Percentiles rank a stretch among this genome's conserved stretches.
Conservation (phyloP, 1,140 invertebrate genomes). For the Teleopsis dalmanni region DNA sequence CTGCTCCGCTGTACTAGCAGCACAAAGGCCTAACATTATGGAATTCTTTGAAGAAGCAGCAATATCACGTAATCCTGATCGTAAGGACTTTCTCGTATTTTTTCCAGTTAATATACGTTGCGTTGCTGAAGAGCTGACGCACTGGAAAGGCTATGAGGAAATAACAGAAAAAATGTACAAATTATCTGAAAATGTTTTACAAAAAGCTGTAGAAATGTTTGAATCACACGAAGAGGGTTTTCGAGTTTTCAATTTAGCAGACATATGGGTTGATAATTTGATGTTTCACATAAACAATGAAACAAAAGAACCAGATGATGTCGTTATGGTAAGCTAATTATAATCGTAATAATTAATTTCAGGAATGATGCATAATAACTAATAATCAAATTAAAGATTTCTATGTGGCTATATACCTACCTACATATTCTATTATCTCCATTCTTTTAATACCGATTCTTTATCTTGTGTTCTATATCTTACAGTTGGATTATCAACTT, state of each 20-base stretch:
- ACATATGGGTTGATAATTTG: conserved; percentile 60
- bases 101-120: conserved; percentile 40
- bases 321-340: conserved; percentile 49
- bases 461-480: conserved; percentile 27
- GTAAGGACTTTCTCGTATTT: conserved; percentile 36
- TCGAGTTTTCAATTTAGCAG: conserved; percentile 56
- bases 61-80: conserved; percentile 38
- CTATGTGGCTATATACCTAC: not conserved
- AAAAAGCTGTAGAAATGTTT: conserved; percentile 30
- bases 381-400: too few relatives aligned
- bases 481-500: conserved; percentile 53
- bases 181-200: conserved; percentile 36
- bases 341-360: not conserved
- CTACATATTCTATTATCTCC: not conserved
- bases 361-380: not conserved
- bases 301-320: conserved; percentile 46
- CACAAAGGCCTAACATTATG: conserved; percentile 28
- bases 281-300: conserved; percentile 54
- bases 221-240: conserved; percentile 47
- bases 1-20: conserved; percentile 42
- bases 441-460: too few relatives aligned
- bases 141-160: conserved; percentile 40
- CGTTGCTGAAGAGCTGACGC: conserved; percentile 35
- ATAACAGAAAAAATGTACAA: conserved; percentile 42
- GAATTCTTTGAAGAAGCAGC: conserved; percentile 38